phyloP scores from a whole-genome alignment of 2,113 vertebrate genomes.

The Myotis davidii region DNA sequence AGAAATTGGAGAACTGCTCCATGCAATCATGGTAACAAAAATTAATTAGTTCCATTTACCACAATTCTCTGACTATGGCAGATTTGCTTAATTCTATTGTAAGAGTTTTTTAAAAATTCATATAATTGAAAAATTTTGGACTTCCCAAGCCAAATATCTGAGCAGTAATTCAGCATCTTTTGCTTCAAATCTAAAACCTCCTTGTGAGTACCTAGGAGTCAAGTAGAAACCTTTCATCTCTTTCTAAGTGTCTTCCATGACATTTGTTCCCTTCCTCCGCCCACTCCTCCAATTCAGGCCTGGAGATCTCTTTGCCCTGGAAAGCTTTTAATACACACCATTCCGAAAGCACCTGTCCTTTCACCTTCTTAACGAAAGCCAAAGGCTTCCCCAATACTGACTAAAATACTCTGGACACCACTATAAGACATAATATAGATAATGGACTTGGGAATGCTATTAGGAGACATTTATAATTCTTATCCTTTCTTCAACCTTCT shows the following conservation, averaged over 20 bases:
- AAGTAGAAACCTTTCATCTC: background rate
- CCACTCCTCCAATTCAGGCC: background rate
- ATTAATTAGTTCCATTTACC: slow-evolving; percentile 39
- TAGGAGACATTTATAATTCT: background rate
- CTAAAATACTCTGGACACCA: background rate
- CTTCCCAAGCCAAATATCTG: background rate
- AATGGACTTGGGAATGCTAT: background rate
- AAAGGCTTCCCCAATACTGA: background rate
- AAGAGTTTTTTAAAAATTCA: slow-evolving; percentile 17
- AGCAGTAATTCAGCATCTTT: background rate
- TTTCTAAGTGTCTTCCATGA: background rate
- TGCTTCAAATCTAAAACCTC: slow-evolving; percentile 37
- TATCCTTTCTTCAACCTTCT: background rate
- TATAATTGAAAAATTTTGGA: background rate
- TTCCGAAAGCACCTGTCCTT: background rate
- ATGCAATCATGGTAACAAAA: slow-evolving; percentile 17
- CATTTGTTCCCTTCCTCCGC: background rate
- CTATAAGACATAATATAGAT: background rate
- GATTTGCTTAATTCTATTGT: slow-evolving; percentile 42
- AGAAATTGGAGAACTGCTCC: background rate
- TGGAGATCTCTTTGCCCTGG: background rate
- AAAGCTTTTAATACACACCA: background rate
- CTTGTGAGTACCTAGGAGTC: background rate
- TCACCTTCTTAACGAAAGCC: background rate
- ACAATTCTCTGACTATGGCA: background rate